These are phyloP conservation scores for Chaetura pelagica DNA, from an alignment of 2,113 vertebrate genomes.

Conservation along the genomic window DNA sequence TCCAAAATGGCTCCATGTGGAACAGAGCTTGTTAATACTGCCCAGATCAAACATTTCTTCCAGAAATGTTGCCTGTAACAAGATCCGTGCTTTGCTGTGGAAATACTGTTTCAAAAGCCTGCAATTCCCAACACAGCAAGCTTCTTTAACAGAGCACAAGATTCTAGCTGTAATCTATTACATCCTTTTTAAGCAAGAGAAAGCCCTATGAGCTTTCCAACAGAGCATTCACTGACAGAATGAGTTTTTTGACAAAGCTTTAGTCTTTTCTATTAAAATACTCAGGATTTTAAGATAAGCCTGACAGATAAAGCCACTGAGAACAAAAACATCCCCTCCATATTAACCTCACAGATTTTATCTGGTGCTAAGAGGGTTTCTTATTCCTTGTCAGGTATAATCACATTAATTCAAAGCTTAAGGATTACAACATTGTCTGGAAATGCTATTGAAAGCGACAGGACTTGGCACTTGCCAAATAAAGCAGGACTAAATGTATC, in stretches of 20 bases:
- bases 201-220: not conserved
- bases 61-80: not conserved
- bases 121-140: not conserved
- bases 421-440: not conserved
- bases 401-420: not conserved
- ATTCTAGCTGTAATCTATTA: not conserved
- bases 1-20: not conserved
- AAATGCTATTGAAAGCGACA: not conserved
- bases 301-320: not conserved
- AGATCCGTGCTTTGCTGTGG: not conserved
- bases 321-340: not conserved
- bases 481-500: fast-evolving
- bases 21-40: not conserved
- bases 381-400: not conserved
- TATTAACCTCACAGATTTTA: not conserved
- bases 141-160: not conserved
- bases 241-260: not conserved
- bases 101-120: not conserved
- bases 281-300: not conserved
- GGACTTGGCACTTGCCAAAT: not conserved
- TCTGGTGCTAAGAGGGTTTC: not conserved
- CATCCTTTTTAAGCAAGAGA: not conserved
- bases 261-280: not conserved
- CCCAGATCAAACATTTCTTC: not conserved
- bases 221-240: not conserved